Evolutionary conservation across 2,113 vertebrate species (phyloP), one percentile per base, ranked within the genome.

Genomic region (Budorcas taxicolor): DNA sequence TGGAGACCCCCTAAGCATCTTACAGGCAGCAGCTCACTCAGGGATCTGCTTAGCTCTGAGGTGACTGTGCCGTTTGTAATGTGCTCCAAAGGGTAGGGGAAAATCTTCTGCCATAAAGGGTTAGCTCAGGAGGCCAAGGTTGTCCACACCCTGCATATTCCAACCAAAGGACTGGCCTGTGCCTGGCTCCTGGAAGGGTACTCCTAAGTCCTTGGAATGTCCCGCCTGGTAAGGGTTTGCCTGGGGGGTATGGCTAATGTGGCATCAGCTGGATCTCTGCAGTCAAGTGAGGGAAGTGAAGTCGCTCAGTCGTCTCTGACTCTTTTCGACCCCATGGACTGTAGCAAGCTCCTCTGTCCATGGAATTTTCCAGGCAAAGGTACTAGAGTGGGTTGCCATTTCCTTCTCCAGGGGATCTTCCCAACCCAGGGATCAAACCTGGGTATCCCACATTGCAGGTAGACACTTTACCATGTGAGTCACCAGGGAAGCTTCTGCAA

Each of bases 71-170:
- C 2, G 1, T 33, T 16, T 25, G 11, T 7, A 3, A n/a, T 1
- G 16, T 60, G 8, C 11, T 52, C 40, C 40, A 33, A 17, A 0
- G 0, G 0, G 9, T 0, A 55, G 62, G 47, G 31, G 25, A 55
- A 16, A 15, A 16, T 47, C 84, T 36, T 4, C 3, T 10, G 14
- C 14, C 7, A 6, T 3, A 10, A 81, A 50, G 21, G 52, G 36
- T 82, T 19, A 47, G n/a, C 64, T 19, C 23, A 5, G 36, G 25
- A 16, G 43, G 52, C 62, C 58, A 29, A 33, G 29, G 43, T 6
- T 71, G 60, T 29, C 87, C 50, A 58, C 29, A 82, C 43, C 27
- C 67, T 71, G 43, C 58, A n/a, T 17, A 0, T 58, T 60, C 50
- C 58, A 52, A 23, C n/a, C 40, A 47, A 50, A 52, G 10, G 33